Percentiles rank a stretch among this genome's conserved stretches.
phyloP scores from a whole-genome alignment of 2,888 invertebrate genomes.

The Neoaliturus tenellus region DNA sequence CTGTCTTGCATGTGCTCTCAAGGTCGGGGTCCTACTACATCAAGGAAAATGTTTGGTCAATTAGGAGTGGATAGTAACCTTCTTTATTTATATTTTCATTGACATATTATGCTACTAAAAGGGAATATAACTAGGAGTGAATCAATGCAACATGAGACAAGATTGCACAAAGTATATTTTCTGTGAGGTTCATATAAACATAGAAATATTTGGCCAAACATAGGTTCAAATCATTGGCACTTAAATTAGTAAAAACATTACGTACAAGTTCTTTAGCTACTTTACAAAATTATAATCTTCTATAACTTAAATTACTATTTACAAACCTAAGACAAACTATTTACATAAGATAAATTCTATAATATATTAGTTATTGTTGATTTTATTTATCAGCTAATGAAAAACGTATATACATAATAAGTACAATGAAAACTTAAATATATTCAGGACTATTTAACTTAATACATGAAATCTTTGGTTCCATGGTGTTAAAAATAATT shows the following conservation, averaged over 20 bases:
- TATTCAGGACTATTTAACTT: background rate
- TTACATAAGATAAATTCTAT: background rate
- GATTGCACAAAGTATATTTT: slow-evolving; percentile 24
- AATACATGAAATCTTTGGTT: slow-evolving; percentile 45
- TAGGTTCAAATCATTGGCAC: background rate
- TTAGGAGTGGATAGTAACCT: too few species aligned
- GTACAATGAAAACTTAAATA: background rate
- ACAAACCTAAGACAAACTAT: background rate
- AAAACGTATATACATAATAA: background rate
- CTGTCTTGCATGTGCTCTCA: too few species aligned
- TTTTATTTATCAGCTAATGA: background rate
- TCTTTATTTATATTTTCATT: too few species aligned
- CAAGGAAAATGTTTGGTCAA: too few species aligned
- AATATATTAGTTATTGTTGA: background rate
- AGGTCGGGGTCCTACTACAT: too few species aligned
- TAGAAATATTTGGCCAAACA: slow-evolving; percentile 18
- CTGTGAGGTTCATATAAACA: slow-evolving; percentile 1
- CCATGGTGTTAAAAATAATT: slow-evolving; percentile 23
- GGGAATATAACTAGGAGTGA: background rate
- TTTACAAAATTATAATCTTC: slow-evolving; percentile 3
- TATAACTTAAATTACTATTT: background rate
- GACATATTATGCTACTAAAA: too few species aligned
- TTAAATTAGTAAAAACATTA: background rate
- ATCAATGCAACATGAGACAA: background rate
- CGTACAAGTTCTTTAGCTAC: background rate